These are phyloP conservation scores for Myotis daubentonii DNA, from an alignment of 2,797 vertebrate species.

Conservation along the genomic window DNA sequence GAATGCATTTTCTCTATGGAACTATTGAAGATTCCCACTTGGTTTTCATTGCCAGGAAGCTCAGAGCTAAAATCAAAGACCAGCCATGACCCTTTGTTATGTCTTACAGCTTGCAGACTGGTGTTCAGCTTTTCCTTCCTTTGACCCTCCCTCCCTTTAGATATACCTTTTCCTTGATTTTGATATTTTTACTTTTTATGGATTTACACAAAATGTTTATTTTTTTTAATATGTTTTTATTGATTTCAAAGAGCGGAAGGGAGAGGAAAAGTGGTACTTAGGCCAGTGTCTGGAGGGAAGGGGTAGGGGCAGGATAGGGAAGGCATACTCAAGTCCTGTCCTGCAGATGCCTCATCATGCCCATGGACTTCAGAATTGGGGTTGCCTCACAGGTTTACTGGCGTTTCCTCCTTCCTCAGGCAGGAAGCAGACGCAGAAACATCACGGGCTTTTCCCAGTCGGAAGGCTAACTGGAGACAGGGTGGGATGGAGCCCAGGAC, in stretches of 20 bases:
- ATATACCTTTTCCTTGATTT: constrained; percentile 3
- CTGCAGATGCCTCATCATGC: background rate
- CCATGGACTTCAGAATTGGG: background rate
- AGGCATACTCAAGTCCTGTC: background rate
- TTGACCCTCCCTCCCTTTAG: background rate
- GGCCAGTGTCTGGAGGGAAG: background rate
- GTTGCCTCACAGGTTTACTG: background rate
- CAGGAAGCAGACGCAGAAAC: background rate
- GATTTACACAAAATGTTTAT: constrained; percentile 6
- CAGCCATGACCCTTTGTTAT: background rate
- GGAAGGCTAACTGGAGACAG: background rate
- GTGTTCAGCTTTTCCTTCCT: background rate
- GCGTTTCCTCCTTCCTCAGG: background rate
- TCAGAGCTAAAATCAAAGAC: background rate
- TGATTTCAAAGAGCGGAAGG: too few relatives aligned
- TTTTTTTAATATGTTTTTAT: background rate
- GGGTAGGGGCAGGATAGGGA: background rate
- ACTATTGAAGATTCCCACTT: background rate
- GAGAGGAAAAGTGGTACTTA: background rate
- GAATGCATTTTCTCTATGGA: background rate
- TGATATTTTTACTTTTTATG: background rate
- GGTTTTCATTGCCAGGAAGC: background rate
- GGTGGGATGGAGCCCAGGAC: too few relatives aligned
- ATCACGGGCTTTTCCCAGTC: background rate
- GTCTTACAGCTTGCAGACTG: background rate